phyloP scores from a whole-genome alignment of 2,888 invertebrate species.

The Agapostemon virescens region DNA sequence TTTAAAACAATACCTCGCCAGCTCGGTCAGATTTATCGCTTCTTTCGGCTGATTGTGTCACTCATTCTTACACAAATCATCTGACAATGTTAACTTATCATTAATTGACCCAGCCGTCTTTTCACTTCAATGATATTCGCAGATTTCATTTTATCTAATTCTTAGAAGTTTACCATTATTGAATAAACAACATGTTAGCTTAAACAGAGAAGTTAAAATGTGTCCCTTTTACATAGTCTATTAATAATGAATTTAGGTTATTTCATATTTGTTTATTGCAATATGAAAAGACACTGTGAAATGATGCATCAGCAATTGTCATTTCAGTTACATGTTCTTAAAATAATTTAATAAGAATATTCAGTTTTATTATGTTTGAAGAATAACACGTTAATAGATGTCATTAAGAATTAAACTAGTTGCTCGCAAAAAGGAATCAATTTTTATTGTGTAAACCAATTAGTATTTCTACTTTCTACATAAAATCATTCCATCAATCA shows the following conservation, averaged over 20 bases:
- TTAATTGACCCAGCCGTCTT: neutral
- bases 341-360: too few species aligned
- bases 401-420: neutral
- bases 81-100: neutral
- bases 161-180: neutral
- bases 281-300: too few species aligned
- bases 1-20: constrained; percentile 35
- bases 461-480: neutral
- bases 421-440: neutral
- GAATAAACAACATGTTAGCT: neutral
- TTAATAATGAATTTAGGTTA: too few species aligned
- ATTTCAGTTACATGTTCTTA: too few species aligned
- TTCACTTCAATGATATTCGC: neutral
- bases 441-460: neutral
- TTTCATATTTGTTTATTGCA: too few species aligned
- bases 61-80: neutral
- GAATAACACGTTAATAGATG: neutral
- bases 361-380: neutral
- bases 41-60: neutral
- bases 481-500: too few species aligned
- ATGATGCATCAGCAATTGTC: too few species aligned
- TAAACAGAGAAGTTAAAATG: neutral
- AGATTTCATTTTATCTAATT: neutral
- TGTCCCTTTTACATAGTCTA: too few species aligned
- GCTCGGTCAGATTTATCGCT: neutral